phyloP scores from a whole-genome alignment of 2,888 invertebrate genomes.

The Antheraea assamensis region DNA sequence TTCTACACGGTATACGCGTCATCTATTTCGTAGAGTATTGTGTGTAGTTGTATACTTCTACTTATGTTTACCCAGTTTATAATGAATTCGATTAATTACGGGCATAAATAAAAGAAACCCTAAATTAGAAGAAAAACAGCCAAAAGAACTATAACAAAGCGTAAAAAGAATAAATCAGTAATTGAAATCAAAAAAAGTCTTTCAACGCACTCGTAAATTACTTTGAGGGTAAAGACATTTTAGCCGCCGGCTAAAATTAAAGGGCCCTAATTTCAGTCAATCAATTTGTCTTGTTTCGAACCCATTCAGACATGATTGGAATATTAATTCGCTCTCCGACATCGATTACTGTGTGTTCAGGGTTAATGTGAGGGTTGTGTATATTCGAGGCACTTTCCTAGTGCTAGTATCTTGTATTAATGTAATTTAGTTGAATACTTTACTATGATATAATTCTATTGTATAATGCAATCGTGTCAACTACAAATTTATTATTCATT shows the following conservation, averaged over 20 bases:
- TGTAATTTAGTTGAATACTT: too few relatives aligned
- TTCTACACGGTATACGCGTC: too few relatives aligned
- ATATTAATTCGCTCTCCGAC: constrained; percentile 1
- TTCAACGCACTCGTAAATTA: not conserved
- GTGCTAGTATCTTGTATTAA: too few relatives aligned
- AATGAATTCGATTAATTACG: too few relatives aligned
- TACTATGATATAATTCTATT: too few relatives aligned
- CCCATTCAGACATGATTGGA: not conserved
- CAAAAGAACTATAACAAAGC: not conserved
- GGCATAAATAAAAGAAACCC: not conserved
- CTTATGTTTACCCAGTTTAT: too few relatives aligned
- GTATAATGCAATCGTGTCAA: too few relatives aligned
- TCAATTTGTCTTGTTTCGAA: constrained; percentile 12
- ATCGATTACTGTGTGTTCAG: not conserved
- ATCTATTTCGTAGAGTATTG: too few relatives aligned
- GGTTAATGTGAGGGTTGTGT: not conserved
- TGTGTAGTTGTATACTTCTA: too few relatives aligned
- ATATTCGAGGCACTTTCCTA: not conserved
- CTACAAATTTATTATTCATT: too few relatives aligned
- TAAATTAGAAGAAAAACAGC: not conserved
- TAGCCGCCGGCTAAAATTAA: not conserved
- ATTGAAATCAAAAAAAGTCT: not conserved
- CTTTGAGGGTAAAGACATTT: not conserved
- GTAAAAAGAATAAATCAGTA: not conserved
- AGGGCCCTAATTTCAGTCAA: not conserved